These are phyloP conservation scores for Anoplius nigerrimus DNA, from an alignment of 2,888 invertebrate genomes.

Conservation along the genomic window DNA sequence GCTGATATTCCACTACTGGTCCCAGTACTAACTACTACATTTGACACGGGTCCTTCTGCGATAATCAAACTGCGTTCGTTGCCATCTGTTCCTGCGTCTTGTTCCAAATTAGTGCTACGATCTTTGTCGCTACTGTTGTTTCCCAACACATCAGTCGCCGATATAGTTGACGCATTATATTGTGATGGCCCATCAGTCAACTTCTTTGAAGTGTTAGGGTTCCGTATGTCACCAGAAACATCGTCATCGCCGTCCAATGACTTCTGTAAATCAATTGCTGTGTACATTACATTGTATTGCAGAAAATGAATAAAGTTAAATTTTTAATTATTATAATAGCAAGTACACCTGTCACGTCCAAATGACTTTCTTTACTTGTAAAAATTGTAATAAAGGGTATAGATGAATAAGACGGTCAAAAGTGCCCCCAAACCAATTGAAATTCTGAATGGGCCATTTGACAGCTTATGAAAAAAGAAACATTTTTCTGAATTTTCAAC, in stretches of 20 bases:
- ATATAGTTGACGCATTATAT: conserved; percentile 58
- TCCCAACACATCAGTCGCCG: conserved; percentile 49
- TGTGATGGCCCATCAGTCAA: conserved; percentile 55
- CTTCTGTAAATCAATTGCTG: too few relatives aligned
- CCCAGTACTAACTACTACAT: conserved; percentile 25
- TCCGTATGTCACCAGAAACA: conserved; percentile 74
- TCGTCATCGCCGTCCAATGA: conserved; percentile 73
- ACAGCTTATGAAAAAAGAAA: too few relatives aligned
- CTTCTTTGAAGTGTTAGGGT: conserved; percentile 55
- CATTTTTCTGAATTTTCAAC: too few relatives aligned
- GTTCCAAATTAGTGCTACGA: conserved; percentile 20
- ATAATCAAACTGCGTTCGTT: conserved; percentile 23
- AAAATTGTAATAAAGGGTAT: too few relatives aligned
- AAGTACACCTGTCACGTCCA: too few relatives aligned
- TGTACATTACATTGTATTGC: too few relatives aligned
- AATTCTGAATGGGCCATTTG: too few relatives aligned
- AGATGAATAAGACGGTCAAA: too few relatives aligned
- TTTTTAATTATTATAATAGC: too few relatives aligned
- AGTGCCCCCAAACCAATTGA: too few relatives aligned
- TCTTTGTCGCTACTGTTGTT: conserved; percentile 33
- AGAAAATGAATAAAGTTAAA: too few relatives aligned
- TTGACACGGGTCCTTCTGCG: conserved; percentile 21
- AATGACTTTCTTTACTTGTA: too few relatives aligned
- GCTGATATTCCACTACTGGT: conserved; percentile 64
- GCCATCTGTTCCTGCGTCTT: conserved; percentile 11